Percentiles rank a stretch among this genome's conserved stretches.
Conservation (phyloP, 2,888 invertebrate species). For the Bimastos eiseni region DNA sequence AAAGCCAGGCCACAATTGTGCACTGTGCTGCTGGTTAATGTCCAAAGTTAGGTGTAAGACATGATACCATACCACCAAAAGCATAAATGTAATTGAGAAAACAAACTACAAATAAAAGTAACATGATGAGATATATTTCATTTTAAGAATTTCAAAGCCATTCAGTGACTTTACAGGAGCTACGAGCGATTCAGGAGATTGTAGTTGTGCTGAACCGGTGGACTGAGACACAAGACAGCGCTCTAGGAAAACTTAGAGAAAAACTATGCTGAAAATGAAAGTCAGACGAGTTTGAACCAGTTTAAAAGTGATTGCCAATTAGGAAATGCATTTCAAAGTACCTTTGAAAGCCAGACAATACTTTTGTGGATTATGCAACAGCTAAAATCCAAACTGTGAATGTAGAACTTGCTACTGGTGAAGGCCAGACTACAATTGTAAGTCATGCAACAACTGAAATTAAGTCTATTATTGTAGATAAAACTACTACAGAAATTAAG, state of each 20-base stretch:
- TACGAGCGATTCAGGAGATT: not conserved
- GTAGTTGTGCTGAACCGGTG: not conserved
- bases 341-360: not conserved
- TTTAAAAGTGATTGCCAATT: not conserved
- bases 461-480: not conserved
- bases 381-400: not conserved
- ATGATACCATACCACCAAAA: not conserved
- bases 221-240: not conserved
- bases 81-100: too few relatives aligned
- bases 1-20: not conserved
- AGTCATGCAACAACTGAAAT: not conserved
- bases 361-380: not conserved
- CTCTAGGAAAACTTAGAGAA: not conserved
- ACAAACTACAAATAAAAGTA: too few relatives aligned
- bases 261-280: not conserved
- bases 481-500: not conserved
- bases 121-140: not conserved
- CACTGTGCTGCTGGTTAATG: not conserved
- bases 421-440: not conserved
- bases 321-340: not conserved
- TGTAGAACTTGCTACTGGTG: not conserved
- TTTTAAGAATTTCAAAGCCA: not conserved
- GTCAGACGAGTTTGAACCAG: not conserved
- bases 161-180: not conserved
- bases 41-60: not conserved